These are phyloP conservation scores for Micrastur ruficollis DNA, from an alignment of 2,797 vertebrate species.

Conservation along the genomic window DNA sequence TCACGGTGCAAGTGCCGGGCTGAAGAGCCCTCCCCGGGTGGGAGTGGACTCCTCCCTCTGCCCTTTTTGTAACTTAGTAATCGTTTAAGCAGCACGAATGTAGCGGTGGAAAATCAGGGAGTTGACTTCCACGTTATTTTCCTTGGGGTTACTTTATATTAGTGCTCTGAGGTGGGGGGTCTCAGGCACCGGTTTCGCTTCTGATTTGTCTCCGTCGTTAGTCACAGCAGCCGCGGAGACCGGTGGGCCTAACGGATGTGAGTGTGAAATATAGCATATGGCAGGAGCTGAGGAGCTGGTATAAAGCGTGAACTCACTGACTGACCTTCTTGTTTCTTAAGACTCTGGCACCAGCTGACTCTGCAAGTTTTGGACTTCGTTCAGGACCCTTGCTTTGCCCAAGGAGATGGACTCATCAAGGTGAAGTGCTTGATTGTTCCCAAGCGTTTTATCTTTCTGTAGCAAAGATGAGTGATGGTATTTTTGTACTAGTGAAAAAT, in stretches of 20 bases:
- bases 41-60: rapidly evolving
- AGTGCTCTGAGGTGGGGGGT: not conserved
- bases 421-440: slow-evolving; percentile 22
- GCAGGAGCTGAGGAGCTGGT: rapidly evolving
- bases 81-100: rapidly evolving
- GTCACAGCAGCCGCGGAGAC: rapidly evolving
- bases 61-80: rapidly evolving
- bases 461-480: rapidly evolving
- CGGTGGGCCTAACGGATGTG: rapidly evolving
- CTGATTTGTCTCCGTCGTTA: rapidly evolving
- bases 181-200: rapidly evolving
- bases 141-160: not conserved
- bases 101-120: rapidly evolving
- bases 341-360: slow-evolving; percentile 97
- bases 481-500: rapidly evolving
- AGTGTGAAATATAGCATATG: rapidly evolving
- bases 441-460: rapidly evolving
- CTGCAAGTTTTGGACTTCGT: slow-evolving; percentile 91
- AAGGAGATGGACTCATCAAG: slow-evolving; percentile 89
- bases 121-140: rapidly evolving
- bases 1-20: too few species aligned
- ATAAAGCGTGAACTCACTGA: rapidly evolving
- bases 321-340: slow-evolving; percentile 29
- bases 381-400: slow-evolving; percentile 89
- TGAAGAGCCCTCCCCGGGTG: too few species aligned